Conservation (phyloP, 1,140 invertebrate species). For the Dolichoris vasculosae region DNA sequence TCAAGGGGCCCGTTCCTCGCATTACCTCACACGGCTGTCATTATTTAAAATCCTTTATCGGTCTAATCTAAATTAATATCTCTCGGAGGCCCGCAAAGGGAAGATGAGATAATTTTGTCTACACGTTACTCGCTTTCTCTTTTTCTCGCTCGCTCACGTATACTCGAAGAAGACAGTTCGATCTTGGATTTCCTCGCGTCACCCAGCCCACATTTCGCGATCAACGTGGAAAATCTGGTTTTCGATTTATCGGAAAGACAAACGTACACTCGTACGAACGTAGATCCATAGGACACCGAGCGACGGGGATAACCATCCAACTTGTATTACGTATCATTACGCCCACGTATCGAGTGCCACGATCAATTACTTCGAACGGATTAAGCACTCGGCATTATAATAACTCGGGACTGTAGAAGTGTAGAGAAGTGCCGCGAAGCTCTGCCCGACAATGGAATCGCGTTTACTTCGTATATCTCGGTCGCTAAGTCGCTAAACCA, state of each 20-base stretch:
- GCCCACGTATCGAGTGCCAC: constrained; percentile 51
- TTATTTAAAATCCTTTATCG: constrained; percentile 56
- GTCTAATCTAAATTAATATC: constrained; percentile 52
- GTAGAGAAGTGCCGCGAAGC: neutral
- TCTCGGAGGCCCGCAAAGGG: neutral
- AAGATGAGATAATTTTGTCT: constrained; percentile 42
- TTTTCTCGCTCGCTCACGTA: neutral
- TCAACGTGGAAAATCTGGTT: constrained; percentile 26
- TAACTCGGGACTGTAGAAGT: neutral
- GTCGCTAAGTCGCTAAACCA: too few relatives aligned
- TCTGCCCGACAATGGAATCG: neutral
- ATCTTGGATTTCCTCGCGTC: constrained; percentile 52
- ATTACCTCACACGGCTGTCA: constrained; percentile 26
- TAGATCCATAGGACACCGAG: neutral
- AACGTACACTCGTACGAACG: neutral
- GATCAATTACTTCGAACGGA: constrained; percentile 38
- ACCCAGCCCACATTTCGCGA: constrained; percentile 45
- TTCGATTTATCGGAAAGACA: neutral
- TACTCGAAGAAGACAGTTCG: neutral
- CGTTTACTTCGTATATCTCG: neutral
- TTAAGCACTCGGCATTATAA: constrained; percentile 31
- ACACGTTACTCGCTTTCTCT: constrained; percentile 28
- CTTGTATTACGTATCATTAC: constrained; percentile 6
- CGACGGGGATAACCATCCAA: constrained; percentile 52
- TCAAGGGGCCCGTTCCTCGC: constrained; percentile 5